These are phyloP conservation scores for Acheta domesticus DNA, from an alignment of 2,888 invertebrate genomes.

Conservation along the genomic window DNA sequence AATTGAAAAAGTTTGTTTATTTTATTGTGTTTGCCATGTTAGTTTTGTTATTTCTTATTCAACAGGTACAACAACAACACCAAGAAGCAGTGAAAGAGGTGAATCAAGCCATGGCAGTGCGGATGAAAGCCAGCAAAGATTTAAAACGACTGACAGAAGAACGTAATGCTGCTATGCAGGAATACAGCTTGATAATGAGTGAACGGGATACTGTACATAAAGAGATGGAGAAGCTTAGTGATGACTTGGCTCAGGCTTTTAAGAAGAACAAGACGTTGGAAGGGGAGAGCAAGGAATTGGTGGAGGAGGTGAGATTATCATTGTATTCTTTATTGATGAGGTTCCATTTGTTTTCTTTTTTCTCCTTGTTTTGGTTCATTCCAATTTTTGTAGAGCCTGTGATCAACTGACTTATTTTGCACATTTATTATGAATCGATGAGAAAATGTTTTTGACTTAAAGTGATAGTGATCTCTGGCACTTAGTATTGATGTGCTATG, in stretches of 20 bases:
- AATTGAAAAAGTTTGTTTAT: not conserved
- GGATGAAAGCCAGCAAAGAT: constrained; percentile 74
- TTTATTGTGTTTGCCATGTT: not conserved
- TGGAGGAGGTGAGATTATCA: constrained; percentile 51
- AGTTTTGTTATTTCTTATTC: not conserved
- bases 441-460: too few species aligned
- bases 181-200: constrained; percentile 68
- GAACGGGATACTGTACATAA: constrained; percentile 92
- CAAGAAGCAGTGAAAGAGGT: constrained; percentile 77
- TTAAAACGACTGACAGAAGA: constrained; percentile 84
- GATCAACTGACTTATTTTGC: too few species aligned
- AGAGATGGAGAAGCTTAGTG: constrained; percentile 93
- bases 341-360: not conserved
- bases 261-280: constrained; percentile 74
- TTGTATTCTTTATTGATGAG: constrained; percentile 28
- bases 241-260: constrained; percentile 77
- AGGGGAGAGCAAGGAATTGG: constrained; percentile 60
- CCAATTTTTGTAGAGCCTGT: not conserved
- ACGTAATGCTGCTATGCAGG: constrained; percentile 84
- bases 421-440: too few species aligned
- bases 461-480: too few species aligned
- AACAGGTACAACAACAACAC: constrained; percentile 66
- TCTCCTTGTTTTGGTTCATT: constrained; percentile 24
- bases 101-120: constrained; percentile 68
- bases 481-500: too few species aligned